These are phyloP conservation scores for Rhagoletis pomonella DNA, from an alignment of 1,140 invertebrate genomes.

Conservation along the genomic window DNA sequence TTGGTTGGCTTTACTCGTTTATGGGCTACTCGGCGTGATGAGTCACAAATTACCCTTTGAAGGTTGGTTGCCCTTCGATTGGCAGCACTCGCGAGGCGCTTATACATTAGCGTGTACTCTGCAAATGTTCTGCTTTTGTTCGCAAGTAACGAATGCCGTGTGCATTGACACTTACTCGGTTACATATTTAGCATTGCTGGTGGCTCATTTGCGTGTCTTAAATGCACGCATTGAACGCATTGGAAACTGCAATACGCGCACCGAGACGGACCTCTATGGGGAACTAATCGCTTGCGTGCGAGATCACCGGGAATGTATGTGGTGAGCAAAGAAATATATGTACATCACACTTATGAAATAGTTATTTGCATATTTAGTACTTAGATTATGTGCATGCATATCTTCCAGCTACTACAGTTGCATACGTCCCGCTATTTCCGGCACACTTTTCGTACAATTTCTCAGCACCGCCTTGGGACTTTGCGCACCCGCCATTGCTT, in stretches of 20 bases:
- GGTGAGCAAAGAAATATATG: background rate
- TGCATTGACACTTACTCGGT: constrained; percentile 1
- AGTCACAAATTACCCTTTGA: constrained; percentile 12
- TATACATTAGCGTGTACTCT: background rate
- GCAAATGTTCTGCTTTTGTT: background rate
- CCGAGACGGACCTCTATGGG: background rate
- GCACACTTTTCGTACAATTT: background rate
- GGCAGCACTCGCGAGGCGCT: background rate
- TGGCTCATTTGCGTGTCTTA: constrained; percentile 17
- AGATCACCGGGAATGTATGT: background rate
- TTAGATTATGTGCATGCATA: background rate
- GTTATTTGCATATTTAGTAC: background rate
- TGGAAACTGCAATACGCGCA: background rate
- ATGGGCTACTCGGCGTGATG: background rate
- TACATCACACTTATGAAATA: no score
- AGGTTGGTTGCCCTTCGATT: constrained; percentile 41
- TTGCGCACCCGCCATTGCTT: background rate
- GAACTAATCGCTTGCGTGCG: background rate
- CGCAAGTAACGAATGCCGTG: background rate
- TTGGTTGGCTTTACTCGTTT: background rate
- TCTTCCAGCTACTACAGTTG: constrained; percentile 33
- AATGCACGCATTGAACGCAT: constrained; percentile 1
- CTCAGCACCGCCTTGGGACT: background rate
- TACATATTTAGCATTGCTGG: background rate
- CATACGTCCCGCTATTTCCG: background rate